A percentile compares a stretch with the other conserved stretches of the same genome.
phyloP scores from a whole-genome alignment of 2,888 invertebrate genomes.

The Sinhomidia bicolor region DNA sequence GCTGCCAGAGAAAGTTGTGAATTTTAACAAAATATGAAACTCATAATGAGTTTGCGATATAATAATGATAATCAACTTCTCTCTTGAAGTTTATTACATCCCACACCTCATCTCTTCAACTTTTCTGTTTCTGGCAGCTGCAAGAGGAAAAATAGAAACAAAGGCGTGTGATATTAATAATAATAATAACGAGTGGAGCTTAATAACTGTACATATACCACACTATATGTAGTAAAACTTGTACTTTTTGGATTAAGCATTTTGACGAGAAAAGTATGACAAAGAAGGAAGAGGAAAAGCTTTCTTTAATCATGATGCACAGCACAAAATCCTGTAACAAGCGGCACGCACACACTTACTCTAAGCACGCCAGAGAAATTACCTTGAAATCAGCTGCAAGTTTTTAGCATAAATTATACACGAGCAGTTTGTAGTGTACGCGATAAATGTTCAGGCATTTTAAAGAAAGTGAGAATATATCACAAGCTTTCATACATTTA shows the following conservation, averaged over 20 bases:
- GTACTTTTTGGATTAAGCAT: neutral
- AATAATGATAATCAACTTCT: constrained; percentile 64
- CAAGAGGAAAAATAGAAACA: neutral
- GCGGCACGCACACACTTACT: neutral
- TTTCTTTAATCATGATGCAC: neutral
- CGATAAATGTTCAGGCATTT: too few species aligned
- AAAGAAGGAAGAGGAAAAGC: neutral
- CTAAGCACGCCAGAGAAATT: neutral
- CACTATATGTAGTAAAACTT: too few species aligned
- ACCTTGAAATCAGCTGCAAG: constrained; percentile 13
- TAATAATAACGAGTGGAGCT: too few species aligned
- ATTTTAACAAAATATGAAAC: constrained; percentile 53
- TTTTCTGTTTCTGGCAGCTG: constrained; percentile 60
- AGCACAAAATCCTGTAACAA: neutral
- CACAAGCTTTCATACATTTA: too few species aligned
- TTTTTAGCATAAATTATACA: neutral
- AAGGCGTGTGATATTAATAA: neutral
- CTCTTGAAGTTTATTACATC: constrained; percentile 49
- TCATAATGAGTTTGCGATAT: constrained; percentile 50
- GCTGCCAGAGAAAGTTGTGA: constrained; percentile 8
- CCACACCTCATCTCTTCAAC: constrained; percentile 33
- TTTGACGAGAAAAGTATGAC: neutral
- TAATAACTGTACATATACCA: neutral
- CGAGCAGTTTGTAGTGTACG: neutral
- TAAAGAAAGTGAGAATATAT: too few species aligned